Evolutionary conservation across 2,888 invertebrate genomes (phyloP).

Genomic region (Ormyrus rosae): DNA sequence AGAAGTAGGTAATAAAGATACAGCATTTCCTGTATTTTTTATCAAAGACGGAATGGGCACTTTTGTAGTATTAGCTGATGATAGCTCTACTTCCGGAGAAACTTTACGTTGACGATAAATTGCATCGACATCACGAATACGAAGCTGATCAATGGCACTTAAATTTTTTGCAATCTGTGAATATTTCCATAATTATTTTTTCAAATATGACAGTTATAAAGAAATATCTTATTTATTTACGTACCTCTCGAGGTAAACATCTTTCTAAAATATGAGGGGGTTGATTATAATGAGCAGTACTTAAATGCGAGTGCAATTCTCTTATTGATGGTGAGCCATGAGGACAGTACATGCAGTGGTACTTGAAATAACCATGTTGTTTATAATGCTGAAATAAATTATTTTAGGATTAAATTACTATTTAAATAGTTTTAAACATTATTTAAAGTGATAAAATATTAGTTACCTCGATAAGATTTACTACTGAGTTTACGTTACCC

Average conservation of each 20-base stretch:
- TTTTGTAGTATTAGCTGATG: not conserved
- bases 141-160: conserved; percentile 69
- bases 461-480: conserved; percentile 65
- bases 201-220: not conserved
- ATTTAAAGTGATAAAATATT: conserved; percentile 11
- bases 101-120: conserved; percentile 52
- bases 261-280: conserved; percentile 71
- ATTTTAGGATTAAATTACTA: not conserved
- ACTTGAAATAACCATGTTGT: conserved; percentile 74
- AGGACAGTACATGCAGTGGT: conserved; percentile 77
- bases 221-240: conserved; percentile 2
- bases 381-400: conserved; percentile 73
- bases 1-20: not conserved
- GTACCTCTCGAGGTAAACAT: conserved; percentile 66
- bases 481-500: conserved; percentile 52
- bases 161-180: conserved; percentile 61
- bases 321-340: conserved; percentile 71
- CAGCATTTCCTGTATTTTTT: conserved; percentile 9
- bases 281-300: conserved; percentile 73
- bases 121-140: conserved; percentile 66
- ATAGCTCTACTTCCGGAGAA: conserved; percentile 17
- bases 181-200: not conserved
- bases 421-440: not conserved
- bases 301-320: conserved; percentile 77
- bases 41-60: conserved; percentile 41